Evolutionary conservation across 2,113 vertebrate genomes (phyloP).

Genomic region (Prunella himalayana): DNA sequence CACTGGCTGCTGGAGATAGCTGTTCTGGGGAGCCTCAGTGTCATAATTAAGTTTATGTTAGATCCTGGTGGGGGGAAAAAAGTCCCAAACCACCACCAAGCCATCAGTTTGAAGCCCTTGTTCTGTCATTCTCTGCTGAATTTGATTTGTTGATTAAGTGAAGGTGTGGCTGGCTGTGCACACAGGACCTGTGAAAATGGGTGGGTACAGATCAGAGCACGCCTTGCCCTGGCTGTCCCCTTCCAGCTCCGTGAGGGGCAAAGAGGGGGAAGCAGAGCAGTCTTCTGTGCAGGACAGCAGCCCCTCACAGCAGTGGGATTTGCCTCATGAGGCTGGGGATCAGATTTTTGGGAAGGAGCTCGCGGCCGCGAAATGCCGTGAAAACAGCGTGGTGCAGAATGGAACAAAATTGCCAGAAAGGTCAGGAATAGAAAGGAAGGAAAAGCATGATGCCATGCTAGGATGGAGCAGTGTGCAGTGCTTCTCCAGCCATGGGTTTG

Average conservation of each 20-base stretch:
- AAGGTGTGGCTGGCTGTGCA: neutral
- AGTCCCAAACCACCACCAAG: no score
- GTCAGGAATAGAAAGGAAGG: neutral
- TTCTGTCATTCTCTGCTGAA: neutral
- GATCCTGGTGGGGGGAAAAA: neutral
- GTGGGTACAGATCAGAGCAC: neutral
- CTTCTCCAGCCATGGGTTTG: neutral
- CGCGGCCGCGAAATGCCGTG: neutral
- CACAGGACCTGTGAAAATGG: neutral
- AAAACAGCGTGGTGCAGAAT: neutral
- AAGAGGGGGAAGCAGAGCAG: neutral
- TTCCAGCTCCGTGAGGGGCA: neutral
- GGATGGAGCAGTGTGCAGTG: neutral
- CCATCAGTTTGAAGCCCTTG: neutral
- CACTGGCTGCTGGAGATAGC: neutral
- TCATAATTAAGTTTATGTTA: neutral
- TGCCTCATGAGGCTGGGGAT: neutral
- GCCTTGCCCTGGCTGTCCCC: neutral
- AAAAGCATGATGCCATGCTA: neutral
- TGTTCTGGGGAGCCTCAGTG: neutral
- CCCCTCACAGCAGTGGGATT: neutral
- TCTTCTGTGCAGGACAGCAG: neutral
- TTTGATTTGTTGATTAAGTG: neutral
- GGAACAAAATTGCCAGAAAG: neutral
- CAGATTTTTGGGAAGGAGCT: neutral